Evolutionary conservation across 1,140 invertebrate species (phyloP).

Genomic region (Microvelia longipes): DNA sequence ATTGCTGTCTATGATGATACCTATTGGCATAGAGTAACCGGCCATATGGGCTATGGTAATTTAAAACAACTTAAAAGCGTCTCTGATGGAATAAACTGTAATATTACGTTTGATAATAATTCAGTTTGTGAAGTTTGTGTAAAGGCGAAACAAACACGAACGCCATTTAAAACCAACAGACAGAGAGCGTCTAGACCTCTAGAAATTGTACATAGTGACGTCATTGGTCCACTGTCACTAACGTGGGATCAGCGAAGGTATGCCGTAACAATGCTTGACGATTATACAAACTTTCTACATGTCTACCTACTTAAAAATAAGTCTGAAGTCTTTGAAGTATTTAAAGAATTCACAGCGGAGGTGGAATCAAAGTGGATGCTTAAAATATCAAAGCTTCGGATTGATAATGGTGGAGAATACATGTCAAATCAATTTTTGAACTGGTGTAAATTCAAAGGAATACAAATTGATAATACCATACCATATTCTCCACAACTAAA

Average conservation of each 20-base stretch:
- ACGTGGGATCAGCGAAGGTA: not conserved
- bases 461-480: not conserved
- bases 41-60: not conserved
- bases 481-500: not conserved
- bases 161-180: not conserved
- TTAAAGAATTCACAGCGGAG: not conserved
- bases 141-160: not conserved
- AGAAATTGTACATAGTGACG: not conserved
- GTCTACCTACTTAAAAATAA: not conserved
- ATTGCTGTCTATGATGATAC: too few species aligned
- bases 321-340: not conserved
- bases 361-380: not conserved
- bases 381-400: not conserved
- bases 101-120: not conserved
- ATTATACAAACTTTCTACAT: not conserved
- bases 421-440: not conserved
- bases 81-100: not conserved
- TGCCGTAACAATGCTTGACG: not conserved
- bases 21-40: not conserved
- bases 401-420: not conserved
- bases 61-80: not conserved
- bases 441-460: not conserved
- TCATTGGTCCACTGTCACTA: not conserved
- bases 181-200: not conserved
- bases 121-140: not conserved